phyloP scores from a whole-genome alignment of 2,113 vertebrate genomes.

The Podarcis raffonei region DNA sequence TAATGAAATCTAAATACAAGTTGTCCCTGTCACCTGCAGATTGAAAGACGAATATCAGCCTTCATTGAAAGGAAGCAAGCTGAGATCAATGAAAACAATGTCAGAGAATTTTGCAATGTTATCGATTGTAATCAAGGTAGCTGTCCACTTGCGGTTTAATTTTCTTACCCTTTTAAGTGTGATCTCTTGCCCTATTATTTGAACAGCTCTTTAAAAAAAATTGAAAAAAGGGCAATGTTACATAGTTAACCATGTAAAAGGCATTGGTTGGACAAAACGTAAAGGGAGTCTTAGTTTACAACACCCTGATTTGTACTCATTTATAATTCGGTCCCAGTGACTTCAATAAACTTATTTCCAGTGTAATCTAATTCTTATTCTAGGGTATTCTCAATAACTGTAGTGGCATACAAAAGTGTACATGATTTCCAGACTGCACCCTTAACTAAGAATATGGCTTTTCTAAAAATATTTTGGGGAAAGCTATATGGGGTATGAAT shows the following conservation, averaged over 20 bases:
- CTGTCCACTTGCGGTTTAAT: constrained; percentile 69
- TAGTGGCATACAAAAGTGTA: neutral
- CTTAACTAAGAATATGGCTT: neutral
- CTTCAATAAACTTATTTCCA: neutral
- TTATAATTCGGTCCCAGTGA: neutral
- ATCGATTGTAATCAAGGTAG: constrained; percentile 99
- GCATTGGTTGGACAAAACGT: constrained; percentile 12
- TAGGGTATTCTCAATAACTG: neutral
- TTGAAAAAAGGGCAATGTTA: constrained; percentile 34
- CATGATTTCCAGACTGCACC: neutral
- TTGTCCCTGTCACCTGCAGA: constrained; percentile 82
- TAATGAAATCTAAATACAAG: constrained; percentile 65
- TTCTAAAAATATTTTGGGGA: neutral
- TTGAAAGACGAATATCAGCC: constrained; percentile 98
- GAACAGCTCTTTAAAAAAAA: constrained; percentile 43
- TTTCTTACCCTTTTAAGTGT: constrained; percentile 61
- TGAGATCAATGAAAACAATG: constrained; percentile 99
- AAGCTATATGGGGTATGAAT: neutral
- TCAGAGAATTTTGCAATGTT: constrained; percentile 99
- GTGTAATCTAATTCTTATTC: neutral
- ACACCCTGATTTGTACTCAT: neutral
- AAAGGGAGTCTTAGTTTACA: neutral
- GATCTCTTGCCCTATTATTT: constrained; percentile 28
- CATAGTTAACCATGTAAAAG: constrained; percentile 26
- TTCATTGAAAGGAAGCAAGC: constrained; percentile 99